These are phyloP conservation scores for Macaca fascicularis DNA, from an alignment of 2,113 vertebrate genomes.

Conservation along the genomic window T2T-MFA8v1.1 NC_088392.1:1590501-1591000, in stretches of 20 bases:
- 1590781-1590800: constrained; percentile 59
- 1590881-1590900: constrained; percentile 62
- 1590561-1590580: background rate
- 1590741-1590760: constrained; percentile 79
- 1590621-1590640: background rate
- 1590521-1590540: background rate
- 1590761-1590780: constrained; percentile 66
- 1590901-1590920: constrained; percentile 62
- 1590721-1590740: constrained; percentile 82
- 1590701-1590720: background rate
- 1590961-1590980: constrained; percentile 69
- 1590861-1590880: constrained; percentile 68
- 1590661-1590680: background rate
- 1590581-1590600: background rate
- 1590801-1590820: constrained; percentile 64
- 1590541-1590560: background rate
- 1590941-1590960: constrained; percentile 69
- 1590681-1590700: too few relatives aligned
- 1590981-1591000: background rate
- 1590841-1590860: constrained; percentile 73
- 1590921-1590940: constrained; percentile 69
- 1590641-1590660: background rate
- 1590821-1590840: constrained; percentile 74
- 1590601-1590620: background rate
- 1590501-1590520: background rate